phyloP scores from a whole-genome alignment of 2,797 vertebrate species.

The Pteropus rufus region DNA sequence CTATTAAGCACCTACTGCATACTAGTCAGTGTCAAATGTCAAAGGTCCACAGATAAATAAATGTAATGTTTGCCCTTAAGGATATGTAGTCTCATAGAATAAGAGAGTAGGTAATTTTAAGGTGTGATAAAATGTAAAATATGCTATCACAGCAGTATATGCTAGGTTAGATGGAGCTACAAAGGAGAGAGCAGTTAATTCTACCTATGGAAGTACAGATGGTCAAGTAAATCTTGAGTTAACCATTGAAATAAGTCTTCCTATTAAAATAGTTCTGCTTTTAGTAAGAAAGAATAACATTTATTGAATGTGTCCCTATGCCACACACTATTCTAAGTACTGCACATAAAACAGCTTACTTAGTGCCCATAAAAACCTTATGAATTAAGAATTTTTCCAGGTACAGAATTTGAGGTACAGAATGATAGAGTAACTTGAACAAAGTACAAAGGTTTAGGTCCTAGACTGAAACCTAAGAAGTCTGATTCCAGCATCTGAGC shows the following conservation, averaged over 20 bases:
- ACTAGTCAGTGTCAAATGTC: background rate
- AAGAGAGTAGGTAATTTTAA: background rate
- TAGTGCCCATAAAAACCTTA: background rate
- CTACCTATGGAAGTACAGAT: background rate
- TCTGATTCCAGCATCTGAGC: background rate
- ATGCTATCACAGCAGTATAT: background rate
- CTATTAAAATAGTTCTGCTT: background rate
- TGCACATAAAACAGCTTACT: background rate
- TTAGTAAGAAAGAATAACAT: background rate
- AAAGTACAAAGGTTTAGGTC: background rate
- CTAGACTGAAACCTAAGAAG: background rate
- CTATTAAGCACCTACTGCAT: background rate
- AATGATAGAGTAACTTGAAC: background rate
- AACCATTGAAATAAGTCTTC: background rate
- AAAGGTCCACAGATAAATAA: background rate
- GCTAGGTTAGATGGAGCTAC: background rate
- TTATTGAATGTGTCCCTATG: background rate
- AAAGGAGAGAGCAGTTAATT: background rate
- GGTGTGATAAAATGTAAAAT: background rate
- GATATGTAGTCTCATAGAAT: background rate
- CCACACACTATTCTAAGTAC: background rate
- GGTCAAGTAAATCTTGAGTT: background rate
- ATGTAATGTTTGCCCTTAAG: background rate
- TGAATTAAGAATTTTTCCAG: background rate
- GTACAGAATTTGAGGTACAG: background rate